A percentile compares a stretch with the other conserved stretches of the same genome.
These are phyloP conservation scores for Anguilla marmorata DNA, from an alignment of 2,797 vertebrate genomes.

Conservation along the genomic window DNA sequence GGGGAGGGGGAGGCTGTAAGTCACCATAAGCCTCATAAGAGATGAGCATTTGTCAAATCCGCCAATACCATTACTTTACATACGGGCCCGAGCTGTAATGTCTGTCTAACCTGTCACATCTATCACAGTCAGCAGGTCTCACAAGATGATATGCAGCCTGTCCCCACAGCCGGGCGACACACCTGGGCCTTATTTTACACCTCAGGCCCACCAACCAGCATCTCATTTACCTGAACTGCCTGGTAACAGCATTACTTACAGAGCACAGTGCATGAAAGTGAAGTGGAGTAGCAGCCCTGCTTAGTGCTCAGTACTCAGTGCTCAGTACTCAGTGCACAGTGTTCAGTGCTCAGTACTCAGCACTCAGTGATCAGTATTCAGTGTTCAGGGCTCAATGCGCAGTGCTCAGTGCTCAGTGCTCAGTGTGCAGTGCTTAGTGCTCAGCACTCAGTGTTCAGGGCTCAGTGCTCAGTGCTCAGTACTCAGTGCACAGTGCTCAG, in stretches of 20 bases:
- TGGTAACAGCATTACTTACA: neutral
- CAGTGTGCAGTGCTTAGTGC: too few species aligned
- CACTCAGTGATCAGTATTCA: too few species aligned
- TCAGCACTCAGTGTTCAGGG: too few species aligned
- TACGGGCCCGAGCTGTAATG: neutral
- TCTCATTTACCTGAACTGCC: neutral
- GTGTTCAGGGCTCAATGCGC: too few species aligned
- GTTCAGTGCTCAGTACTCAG: too few species aligned
- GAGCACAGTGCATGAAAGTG: neutral
- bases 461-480: too few species aligned
- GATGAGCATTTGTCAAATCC: neutral
- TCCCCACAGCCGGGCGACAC: neutral
- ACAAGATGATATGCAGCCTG: neutral
- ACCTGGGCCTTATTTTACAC: neutral
- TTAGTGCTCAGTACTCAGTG: too few species aligned
- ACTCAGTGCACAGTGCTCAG: too few species aligned
- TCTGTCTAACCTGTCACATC: slow-evolving; percentile 1
- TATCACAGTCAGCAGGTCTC: neutral
- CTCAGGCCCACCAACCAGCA: neutral
- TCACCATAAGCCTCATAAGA: neutral
- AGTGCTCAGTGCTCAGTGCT: too few species aligned
- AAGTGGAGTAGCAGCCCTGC: neutral
- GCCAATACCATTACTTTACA: neutral
- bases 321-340: too few species aligned
- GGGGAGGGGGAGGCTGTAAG: neutral